Base-by-base conservation (phyloP, 2,888 invertebrate species). In the Agonopterix subpropinquella region DNA sequence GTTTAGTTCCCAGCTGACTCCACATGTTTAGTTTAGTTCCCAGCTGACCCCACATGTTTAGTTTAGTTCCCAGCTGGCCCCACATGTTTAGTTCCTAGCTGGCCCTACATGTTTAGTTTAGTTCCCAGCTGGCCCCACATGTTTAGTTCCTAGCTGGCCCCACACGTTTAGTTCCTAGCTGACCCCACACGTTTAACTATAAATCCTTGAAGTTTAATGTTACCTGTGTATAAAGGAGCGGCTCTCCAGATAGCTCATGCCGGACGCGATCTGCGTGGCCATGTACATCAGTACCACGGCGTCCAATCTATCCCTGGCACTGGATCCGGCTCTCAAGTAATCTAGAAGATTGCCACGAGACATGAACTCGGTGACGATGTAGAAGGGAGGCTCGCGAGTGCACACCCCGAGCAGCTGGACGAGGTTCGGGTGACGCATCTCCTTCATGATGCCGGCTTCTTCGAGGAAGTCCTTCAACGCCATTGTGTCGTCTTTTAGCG, bases 341-440 rank as follows among this genome's bases (percentile, higher is more conserved):
- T 99, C 99, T 52, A 99, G 89, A 59, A 99, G 90, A 87, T 99
- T 99, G 49, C 99, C 99, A 66, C 98, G 96, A 67, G 96, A 95
- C 99, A 99, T 99, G 83, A 98, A 99, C 89, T 99, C 99, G 11
- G 99, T 99, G 70, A 99, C 97, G 67, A 99, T 99, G 87, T 99
- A 99, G 87, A 99, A 99, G 4, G 99, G 99, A 9, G 99, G 98
- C 84, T 99, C 99, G 50, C 98, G 90, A 1, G 98, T 99, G 88
- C 99, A 99, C 28, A 99, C 99, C 55, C 98, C 99, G 73, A 99
- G 92, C 58, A 99, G 90, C 80, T 99, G 98, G 56, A 99, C 99
- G 65, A 99, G 91, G 90, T 99, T 99, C 28, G 98, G 95, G 89
- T 99, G 99, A 65, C 98, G 97, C 97, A 99, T 98, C 87, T 98